Evolutionary conservation across 2,797 vertebrate genomes (phyloP).

Genomic region (Oreonectes daqikongensis): DNA sequence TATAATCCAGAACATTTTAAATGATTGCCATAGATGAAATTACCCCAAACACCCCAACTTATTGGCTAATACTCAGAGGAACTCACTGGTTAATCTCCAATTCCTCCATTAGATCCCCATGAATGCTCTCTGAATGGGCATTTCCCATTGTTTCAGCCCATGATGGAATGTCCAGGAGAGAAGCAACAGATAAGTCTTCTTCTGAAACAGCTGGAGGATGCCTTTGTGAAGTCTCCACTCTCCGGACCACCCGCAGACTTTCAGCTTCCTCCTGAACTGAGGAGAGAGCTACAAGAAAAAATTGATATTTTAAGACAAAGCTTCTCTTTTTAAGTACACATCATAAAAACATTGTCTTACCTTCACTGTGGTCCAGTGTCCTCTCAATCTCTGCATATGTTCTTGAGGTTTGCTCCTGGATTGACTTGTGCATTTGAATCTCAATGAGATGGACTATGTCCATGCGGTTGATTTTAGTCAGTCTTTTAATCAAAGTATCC

Average conservation of each 20-base stretch:
- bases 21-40: background rate
- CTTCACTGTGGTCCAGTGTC: conserved; percentile 94
- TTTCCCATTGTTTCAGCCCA: conserved; percentile 83
- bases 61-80: background rate
- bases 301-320: background rate
- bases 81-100: conserved; percentile 76
- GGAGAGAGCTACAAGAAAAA: conserved; percentile 81
- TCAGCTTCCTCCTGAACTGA: conserved; percentile 87
- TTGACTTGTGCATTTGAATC: conserved; percentile 84
- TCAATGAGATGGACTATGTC: conserved; percentile 97
- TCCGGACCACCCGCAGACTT: conserved; percentile 77
- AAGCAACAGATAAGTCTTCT: conserved; percentile 91
- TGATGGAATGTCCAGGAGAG: conserved; percentile 84
- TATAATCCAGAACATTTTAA: background rate
- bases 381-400: conserved; percentile 90
- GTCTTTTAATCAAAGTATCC: conserved; percentile 85
- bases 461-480: conserved; percentile 98
- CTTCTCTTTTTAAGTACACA: background rate
- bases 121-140: conserved; percentile 81
- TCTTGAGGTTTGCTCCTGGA: conserved; percentile 80
- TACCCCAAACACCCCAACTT: background rate
- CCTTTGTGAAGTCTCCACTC: conserved; percentile 72
- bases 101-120: conserved; percentile 86
- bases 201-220: conserved; percentile 93
- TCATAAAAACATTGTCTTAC: conserved; percentile 63